These are phyloP conservation scores for Porites evermanni DNA, from an alignment of 92 coral and sea anemone genomes.

Conservation along the genomic window DNA sequence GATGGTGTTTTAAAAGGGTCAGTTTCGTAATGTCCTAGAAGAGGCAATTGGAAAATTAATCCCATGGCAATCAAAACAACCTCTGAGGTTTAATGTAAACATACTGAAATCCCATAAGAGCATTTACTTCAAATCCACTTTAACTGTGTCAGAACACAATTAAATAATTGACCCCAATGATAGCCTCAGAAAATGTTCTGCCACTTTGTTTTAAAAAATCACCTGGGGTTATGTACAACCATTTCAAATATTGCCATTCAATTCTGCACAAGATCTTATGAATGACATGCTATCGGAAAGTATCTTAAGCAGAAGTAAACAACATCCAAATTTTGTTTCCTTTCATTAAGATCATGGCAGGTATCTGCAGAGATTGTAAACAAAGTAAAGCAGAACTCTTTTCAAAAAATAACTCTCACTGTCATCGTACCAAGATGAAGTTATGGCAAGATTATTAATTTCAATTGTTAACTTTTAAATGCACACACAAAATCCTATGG, in stretches of 20 bases:
- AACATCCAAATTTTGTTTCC: not conserved
- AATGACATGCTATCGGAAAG: not conserved
- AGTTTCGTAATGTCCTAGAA: not conserved
- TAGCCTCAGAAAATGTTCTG: not conserved
- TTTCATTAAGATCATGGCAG: not conserved
- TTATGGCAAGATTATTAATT: not conserved
- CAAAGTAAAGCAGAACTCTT: not conserved
- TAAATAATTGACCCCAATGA: constrained; percentile 25
- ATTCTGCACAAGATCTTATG: not conserved
- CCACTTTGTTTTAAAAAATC: not conserved
- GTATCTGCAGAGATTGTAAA: not conserved
- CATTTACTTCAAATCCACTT: constrained; percentile 33
- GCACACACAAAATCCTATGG: no score
- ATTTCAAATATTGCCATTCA: not conserved
- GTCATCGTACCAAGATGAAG: not conserved
- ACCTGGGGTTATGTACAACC: not conserved
- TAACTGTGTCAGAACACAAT: constrained; percentile 23
- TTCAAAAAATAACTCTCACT: not conserved
- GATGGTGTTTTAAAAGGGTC: not conserved
- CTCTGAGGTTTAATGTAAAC: constrained; percentile 13
- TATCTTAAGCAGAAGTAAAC: not conserved
- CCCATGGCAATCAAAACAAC: constrained; percentile 7
- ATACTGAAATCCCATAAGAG: not conserved
- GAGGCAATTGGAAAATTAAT: constrained; percentile 19
- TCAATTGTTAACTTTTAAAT: not conserved